Base-by-base conservation (phyloP, 2,113 vertebrate species). In the Brachirus orientalis region DNA sequence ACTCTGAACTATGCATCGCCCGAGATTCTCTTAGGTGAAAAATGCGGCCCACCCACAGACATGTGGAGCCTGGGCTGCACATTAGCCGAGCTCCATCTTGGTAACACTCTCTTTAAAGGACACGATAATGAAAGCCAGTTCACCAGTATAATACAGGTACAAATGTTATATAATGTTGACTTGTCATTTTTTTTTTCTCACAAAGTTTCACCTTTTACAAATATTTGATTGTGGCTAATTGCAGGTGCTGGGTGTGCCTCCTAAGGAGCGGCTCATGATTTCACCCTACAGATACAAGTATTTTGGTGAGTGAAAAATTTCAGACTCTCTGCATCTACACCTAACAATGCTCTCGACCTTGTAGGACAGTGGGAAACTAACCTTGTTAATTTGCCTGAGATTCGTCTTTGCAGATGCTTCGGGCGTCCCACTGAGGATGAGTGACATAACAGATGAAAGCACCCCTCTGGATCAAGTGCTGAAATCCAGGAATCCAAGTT, bases 1-100 rank as follows among this genome's bases (percentile, higher is more conserved):
- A 70, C 67, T 36, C 38, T 70, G 18, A 51, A 51, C 8, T 70
- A 70, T 48, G 44, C 44, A 47, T 52, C 67, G 53, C 67, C 67
- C 22, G 95, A 96, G 69, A 92, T 96, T 77, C 94, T 96, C 56
- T 90, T 96, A 75, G 95, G 95, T 14, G 92, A 94, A n/a, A 90
- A 90, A 3, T 96, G 95, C 45, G 89, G 92, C 59, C 92, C 91
- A 84, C 92, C 95, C 58, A 94, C 94, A 10, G 95, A 96, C 46
- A 95, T 96, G 95, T 96, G 50, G 50, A 53, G 50, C 50, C 7
- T 53, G 8, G 50, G 50, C 28, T 53, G 50, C 28, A 53, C 28
- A 6, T 9, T 35, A 35, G 50, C 50, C 16, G 50, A 53, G 50
- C 13, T 53, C 12, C 50, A 53, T 20, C 22, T 53, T 7, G 12